Evolutionary conservation across 53 echinoderm and acorn worm genomes (phyloP).

Genomic region (Antedon mediterranea): DNA sequence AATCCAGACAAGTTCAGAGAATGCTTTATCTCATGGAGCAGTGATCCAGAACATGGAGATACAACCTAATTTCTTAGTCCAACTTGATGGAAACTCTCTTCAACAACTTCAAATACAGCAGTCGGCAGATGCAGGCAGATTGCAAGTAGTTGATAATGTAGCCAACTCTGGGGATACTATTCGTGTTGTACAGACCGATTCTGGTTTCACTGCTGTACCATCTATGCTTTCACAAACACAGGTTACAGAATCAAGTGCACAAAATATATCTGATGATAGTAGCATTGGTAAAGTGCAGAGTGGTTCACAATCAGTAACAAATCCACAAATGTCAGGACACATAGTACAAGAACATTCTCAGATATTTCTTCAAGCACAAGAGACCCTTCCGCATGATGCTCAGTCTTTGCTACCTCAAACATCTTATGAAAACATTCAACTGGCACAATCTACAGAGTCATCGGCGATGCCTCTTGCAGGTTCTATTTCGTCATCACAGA

Average conservation of each 20-base stretch:
- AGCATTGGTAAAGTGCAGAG: neutral
- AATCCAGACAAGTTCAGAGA: conserved; percentile 3
- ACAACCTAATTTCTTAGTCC: conserved; percentile 30
- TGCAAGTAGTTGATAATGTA: neutral
- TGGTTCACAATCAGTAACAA: neutral
- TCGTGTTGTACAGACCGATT: neutral
- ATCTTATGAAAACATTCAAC: neutral
- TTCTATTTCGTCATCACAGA: neutral
- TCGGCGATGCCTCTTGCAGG: neutral
- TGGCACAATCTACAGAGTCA: neutral
- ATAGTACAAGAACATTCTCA: neutral
- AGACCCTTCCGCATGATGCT: neutral
- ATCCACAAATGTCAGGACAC: neutral
- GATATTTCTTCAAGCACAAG: neutral
- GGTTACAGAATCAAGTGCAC: neutral
- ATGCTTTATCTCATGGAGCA: conserved; percentile 6
- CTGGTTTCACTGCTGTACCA: neutral
- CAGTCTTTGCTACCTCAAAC: neutral
- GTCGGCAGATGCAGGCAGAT: neutral
- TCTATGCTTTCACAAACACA: neutral
- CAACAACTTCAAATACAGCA: conserved; percentile 13
- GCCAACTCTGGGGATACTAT: neutral
- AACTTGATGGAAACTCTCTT: conserved; percentile 31
- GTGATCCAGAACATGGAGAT: conserved; percentile 11
- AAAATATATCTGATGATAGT: neutral